Evolutionary conservation across 2,888 invertebrate genomes (phyloP).

Genomic region (Tinea trinotella): DNA sequence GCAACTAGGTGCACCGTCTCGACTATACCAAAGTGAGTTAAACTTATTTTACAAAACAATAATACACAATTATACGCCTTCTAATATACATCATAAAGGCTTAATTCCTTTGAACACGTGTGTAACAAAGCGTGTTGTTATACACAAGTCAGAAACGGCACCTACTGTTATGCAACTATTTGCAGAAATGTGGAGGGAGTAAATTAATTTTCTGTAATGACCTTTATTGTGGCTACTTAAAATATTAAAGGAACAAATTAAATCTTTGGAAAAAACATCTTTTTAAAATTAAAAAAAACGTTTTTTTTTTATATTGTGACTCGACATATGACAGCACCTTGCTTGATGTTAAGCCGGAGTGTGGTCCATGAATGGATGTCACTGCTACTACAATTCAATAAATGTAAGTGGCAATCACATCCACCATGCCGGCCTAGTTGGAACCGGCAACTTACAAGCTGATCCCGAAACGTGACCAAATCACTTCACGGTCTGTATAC

Average conservation of each 20-base stretch:
- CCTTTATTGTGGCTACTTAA: neutral
- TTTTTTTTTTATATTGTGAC: too few relatives aligned
- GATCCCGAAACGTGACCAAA: too few relatives aligned
- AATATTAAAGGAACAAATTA: neutral
- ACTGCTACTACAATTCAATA: too few relatives aligned
- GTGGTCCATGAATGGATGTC: too few relatives aligned
- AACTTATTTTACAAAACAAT: neutral
- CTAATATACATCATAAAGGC: neutral
- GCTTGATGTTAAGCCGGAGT: too few relatives aligned
- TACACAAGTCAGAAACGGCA: slow-evolving; percentile 7
- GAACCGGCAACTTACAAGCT: too few relatives aligned
- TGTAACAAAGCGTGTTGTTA: neutral
- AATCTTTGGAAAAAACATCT: too few relatives aligned
- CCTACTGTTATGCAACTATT: slow-evolving; percentile 9
- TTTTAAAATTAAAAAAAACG: too few relatives aligned
- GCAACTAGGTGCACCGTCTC: slow-evolving; percentile 12
- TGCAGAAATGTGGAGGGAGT: neutral
- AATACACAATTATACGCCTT: neutral
- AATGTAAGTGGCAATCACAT: too few relatives aligned
- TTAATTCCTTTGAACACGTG: neutral
- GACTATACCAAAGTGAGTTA: neutral
- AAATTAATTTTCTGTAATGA: slow-evolving; percentile 7
- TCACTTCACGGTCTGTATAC: too few relatives aligned
- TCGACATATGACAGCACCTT: too few relatives aligned
- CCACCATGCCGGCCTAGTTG: too few relatives aligned